Percentiles rank a stretch among this genome's conserved stretches.
These are phyloP conservation scores for Antitype chi DNA, from an alignment of 2,888 invertebrate genomes.

Conservation along the genomic window DNA sequence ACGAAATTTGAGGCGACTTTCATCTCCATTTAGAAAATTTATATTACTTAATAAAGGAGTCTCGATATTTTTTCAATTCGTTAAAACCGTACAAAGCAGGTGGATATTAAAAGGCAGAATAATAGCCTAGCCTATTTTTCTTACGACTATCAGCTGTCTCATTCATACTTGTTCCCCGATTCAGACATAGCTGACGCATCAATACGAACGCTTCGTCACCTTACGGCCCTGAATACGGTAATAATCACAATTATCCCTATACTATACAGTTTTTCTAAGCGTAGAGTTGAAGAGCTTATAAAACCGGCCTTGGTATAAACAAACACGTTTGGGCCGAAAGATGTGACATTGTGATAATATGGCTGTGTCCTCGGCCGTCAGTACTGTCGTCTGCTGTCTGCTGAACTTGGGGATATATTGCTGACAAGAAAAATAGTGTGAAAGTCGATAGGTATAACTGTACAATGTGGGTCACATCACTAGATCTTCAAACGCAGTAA, in stretches of 20 bases:
- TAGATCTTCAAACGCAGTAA: not conserved
- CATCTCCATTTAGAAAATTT: too few species aligned
- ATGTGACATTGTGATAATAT: slow-evolving; percentile 46
- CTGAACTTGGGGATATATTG: not conserved
- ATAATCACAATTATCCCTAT: slow-evolving; percentile 21
- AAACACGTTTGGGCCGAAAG: slow-evolving; percentile 37
- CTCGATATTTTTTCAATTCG: too few species aligned
- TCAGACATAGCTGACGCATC: slow-evolving; percentile 16
- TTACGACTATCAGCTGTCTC: slow-evolving; percentile 7
- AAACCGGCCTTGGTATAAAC: slow-evolving; percentile 43
- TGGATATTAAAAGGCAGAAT: not conserved
- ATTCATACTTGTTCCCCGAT: slow-evolving; percentile 6
- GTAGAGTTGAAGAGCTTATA: slow-evolving; percentile 15
- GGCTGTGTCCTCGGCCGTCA: slow-evolving; percentile 39
- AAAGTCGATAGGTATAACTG: not conserved
- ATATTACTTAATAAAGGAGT: too few species aligned
- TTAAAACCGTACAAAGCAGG: too few species aligned
- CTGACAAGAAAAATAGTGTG: not conserved
- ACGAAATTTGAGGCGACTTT: too few species aligned
- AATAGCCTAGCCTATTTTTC: not conserved
- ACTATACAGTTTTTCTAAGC: slow-evolving; percentile 10
- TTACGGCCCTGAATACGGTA: slow-evolving; percentile 31
- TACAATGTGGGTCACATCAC: not conserved
- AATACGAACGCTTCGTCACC: slow-evolving; percentile 50
- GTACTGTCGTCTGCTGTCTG: slow-evolving; percentile 8